These are phyloP conservation scores for Brachionus rubens DNA, from an alignment of 1,140 invertebrate species.

Conservation along the genomic window DNA sequence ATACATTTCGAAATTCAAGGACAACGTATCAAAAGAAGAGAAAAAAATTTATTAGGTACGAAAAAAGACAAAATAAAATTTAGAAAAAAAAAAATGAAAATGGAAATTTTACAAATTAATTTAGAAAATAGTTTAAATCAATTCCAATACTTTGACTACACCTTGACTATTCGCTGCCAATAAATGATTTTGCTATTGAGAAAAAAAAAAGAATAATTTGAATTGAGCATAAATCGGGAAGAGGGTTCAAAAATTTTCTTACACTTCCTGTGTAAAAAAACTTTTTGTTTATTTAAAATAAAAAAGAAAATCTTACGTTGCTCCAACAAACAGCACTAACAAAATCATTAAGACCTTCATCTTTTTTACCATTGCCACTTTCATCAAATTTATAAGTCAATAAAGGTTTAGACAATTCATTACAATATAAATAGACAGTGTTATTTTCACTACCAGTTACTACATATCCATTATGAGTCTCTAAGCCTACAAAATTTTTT, in stretches of 20 bases:
- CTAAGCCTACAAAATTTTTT: conserved; percentile 67
- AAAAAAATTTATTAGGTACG: no score
- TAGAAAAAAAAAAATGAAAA: no score
- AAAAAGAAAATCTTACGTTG: conserved; percentile 56
- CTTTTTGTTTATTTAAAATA: conserved; percentile 21
- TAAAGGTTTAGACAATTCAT: conserved; percentile 79
- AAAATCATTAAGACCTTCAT: conserved; percentile 82
- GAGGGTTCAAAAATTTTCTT: not conserved
- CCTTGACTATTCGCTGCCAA: conserved; percentile 94
- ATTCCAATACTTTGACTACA: conserved; percentile 65
- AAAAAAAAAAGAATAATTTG: no score
- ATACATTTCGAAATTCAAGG: no score
- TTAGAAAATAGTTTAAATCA: conserved; percentile 29
- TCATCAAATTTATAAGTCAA: conserved; percentile 85
- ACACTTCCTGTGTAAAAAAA: not conserved
- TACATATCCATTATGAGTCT: conserved; percentile 87
- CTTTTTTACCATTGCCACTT: conserved; percentile 66
- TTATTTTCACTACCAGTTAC: conserved; percentile 95
- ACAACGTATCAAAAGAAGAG: no score
- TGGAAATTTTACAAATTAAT: no score
- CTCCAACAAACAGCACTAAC: conserved; percentile 93
- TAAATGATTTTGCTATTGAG: conserved; percentile 72
- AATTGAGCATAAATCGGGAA: no score
- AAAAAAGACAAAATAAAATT: no score
- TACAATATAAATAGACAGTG: conserved; percentile 87